These are phyloP conservation scores for Cephus runcator DNA, from an alignment of 2,888 invertebrate genomes.

Conservation along the genomic window DNA sequence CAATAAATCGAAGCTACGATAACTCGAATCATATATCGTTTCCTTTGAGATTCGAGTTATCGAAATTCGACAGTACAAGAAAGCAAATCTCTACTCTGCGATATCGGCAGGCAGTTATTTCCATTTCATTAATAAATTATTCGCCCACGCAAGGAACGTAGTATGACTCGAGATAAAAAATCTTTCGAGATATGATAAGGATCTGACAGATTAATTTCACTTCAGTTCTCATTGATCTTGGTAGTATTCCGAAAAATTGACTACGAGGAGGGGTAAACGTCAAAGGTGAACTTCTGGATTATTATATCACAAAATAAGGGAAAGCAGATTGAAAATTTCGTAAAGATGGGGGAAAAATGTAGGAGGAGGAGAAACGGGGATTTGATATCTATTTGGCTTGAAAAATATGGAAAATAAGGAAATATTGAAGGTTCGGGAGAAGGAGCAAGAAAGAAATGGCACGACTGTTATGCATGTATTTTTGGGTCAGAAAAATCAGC, in stretches of 20 bases:
- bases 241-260: background rate
- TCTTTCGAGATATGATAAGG: background rate
- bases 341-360: background rate
- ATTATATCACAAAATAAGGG: background rate
- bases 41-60: too few relatives aligned
- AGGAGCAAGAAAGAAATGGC: background rate
- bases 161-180: background rate
- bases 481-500: background rate
- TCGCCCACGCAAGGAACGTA: background rate
- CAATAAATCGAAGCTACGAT: too few relatives aligned
- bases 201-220: background rate
- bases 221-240: too few relatives aligned
- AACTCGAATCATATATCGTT: too few relatives aligned
- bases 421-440: background rate
- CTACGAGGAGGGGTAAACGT: background rate
- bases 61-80: background rate
- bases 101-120: background rate
- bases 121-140: background rate
- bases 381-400: background rate
- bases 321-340: background rate
- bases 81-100: background rate
- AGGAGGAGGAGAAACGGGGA: background rate
- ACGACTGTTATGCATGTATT: background rate
- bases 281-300: background rate
- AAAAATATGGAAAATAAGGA: background rate